Evolutionary conservation across 2,113 vertebrate species (phyloP).

Genomic region (Gobiocypris rarus): DNA sequence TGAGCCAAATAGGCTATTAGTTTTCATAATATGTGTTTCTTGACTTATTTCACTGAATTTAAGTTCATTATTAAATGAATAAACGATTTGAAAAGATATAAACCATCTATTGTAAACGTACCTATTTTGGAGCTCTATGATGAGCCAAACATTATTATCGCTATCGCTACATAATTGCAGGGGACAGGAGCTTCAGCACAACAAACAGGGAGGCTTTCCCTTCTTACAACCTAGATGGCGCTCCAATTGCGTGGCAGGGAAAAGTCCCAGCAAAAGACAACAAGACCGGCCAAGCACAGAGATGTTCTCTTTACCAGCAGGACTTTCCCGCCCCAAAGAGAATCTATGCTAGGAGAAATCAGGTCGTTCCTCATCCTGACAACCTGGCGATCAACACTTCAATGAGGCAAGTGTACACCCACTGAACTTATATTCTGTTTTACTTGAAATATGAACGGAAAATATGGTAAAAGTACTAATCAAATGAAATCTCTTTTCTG

Average conservation of each 20-base stretch:
- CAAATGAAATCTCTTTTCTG: conserved; percentile 1
- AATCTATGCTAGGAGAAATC: conserved; percentile 60
- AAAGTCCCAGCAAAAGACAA: conserved; percentile 18
- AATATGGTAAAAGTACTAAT: neutral
- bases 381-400: conserved; percentile 78
- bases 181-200: conserved; percentile 54
- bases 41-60: neutral
- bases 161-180: conserved; percentile 52
- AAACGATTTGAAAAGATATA: neutral
- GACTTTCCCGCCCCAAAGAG: conserved; percentile 66
- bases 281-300: neutral
- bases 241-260: conserved; percentile 24
- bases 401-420: conserved; percentile 62
- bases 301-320: conserved; percentile 65
- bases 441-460: neutral
- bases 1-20: neutral
- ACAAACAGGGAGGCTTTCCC: conserved; percentile 64
- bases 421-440: neutral
- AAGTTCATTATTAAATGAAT: neutral
- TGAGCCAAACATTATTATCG: neutral
- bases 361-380: conserved; percentile 68
- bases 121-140: neutral
- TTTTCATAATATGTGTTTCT: neutral
- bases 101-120: neutral
- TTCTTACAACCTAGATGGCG: conserved; percentile 55